Percentiles rank a stretch among this genome's conserved stretches.
Conservation (phyloP, 2,888 invertebrate species). For the Cephonodes hylas region DNA sequence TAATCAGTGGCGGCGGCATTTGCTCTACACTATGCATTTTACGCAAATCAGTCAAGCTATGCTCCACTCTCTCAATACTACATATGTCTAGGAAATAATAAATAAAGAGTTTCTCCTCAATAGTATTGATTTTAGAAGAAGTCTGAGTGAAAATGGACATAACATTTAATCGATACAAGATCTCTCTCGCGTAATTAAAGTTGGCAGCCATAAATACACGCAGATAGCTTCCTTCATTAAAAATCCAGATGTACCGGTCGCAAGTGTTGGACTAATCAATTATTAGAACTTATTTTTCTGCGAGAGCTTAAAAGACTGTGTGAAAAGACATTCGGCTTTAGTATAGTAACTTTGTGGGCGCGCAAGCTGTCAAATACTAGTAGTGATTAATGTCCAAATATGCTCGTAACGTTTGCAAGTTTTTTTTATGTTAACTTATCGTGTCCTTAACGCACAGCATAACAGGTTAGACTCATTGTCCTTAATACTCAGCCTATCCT, state of each 20-base stretch:
- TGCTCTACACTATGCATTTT: too few species aligned
- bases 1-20: too few species aligned
- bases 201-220: not conserved
- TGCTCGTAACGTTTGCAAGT: too few species aligned
- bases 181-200: not conserved
- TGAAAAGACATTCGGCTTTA: not conserved
- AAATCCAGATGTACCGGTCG: not conserved
- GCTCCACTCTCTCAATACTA: too few species aligned
- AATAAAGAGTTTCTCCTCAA: not conserved
- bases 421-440: too few species aligned
- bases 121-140: not conserved
- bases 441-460: too few species aligned
- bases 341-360: too few species aligned
- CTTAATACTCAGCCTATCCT: too few species aligned
- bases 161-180: not conserved
- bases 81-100: not conserved
- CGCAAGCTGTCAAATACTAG: too few species aligned
- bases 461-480: too few species aligned
- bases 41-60: too few species aligned
- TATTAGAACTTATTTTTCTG: not conserved
- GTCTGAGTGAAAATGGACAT: not conserved
- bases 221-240: constrained; percentile 1
- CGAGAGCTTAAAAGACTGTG: not conserved
- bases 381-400: too few species aligned
- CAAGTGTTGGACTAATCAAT: not conserved